phyloP scores from a whole-genome alignment of 2,888 invertebrate species.

The Tipula lateralis region DNA sequence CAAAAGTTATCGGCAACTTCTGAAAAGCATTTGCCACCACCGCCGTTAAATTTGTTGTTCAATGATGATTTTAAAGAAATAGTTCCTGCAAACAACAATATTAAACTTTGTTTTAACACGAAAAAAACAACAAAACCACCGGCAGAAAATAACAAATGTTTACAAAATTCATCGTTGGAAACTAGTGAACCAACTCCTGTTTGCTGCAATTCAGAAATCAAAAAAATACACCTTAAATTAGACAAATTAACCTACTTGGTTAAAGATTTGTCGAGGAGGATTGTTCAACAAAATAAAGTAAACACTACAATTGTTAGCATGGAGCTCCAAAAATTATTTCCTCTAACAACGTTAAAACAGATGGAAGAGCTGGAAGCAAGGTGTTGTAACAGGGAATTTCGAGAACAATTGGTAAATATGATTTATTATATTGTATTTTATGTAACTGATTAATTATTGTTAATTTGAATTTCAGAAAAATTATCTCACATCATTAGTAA shows the following conservation, averaged over 20 bases:
- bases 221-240: background rate
- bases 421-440: too few species aligned
- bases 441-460: too few species aligned
- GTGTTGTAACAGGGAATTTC: background rate
- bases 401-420: background rate
- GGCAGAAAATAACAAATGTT: background rate
- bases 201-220: background rate
- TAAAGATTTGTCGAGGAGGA: background rate
- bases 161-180: background rate
- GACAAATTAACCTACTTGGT: background rate
- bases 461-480: too few species aligned
- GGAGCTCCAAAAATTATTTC: background rate
- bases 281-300: background rate
- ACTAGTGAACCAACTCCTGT: background rate
- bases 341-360: background rate
- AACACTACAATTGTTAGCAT: background rate
- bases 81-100: background rate
- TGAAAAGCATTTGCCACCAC: background rate
- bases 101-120: background rate
- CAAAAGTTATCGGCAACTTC: background rate
- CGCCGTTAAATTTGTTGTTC: background rate
- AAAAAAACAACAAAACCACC: background rate
- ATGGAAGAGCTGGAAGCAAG: background rate
- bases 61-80: background rate
- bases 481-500: too few species aligned